Evolutionary conservation across 2,113 vertebrate genomes (phyloP), one percentile per base, ranked within the genome.

Genomic region (Stictonetta naevosa): DNA sequence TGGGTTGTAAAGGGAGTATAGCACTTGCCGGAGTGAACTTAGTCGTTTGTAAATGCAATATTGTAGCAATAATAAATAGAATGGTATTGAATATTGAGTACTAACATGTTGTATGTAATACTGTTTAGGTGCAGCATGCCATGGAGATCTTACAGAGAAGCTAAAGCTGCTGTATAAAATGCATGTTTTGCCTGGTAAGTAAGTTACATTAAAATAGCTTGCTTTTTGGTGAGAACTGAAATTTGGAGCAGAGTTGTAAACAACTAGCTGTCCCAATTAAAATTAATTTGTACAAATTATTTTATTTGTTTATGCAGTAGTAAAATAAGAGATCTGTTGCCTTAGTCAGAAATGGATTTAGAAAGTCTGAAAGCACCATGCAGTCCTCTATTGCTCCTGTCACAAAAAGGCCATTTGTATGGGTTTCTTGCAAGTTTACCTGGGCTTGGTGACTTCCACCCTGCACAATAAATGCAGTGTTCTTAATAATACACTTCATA

Each of bases 141-240:
- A 99, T 7, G 98, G 98, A 28, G 99, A 99, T 93, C 99, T 99
- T 82, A 99, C 98, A 2, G 99, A 99, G 97, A 99, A 99, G 83
- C 98, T 99, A 94, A 99, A 99, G 89, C 98, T 99, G 4, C 98
- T 99, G 50, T 99, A 99, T 95, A 99, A 98, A 98, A 99, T 99
- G 98, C 99, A 99, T 3, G 98, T 99, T 66, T 93, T 99, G 85
- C 99, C 99, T 46, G 99, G 99, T 99, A 94, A 98, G 98, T 97
- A 73, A 74, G 44, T 76, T 2, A 23, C 71, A 12, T 50, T 84
- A 66, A 73, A 91, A 62, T 79, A 76, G 21, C 33, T 82, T 6
- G 68, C 13, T 2, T 72, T 83, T 69, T 40, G n/a, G 25, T 78
- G 44, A 91, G 77, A 91, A 22, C 11, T 52, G 55, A 66, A 74